Evolutionary conservation across 2,888 invertebrate species (phyloP), one percentile per base, ranked within the genome.

Genomic region (Cordilura impudica): DNA sequence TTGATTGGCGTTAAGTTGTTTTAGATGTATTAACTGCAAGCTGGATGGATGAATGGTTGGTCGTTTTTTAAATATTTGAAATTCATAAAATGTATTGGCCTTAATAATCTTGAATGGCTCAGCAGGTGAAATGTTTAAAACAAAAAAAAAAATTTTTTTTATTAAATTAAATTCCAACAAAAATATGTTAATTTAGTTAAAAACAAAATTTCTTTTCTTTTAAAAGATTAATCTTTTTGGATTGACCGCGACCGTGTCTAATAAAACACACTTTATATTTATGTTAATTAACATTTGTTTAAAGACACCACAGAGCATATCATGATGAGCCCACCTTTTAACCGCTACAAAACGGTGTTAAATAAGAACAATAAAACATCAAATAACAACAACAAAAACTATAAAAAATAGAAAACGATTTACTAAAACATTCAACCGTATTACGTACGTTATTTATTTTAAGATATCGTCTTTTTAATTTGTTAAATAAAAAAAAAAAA

Each of bases 121-220:
- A 74, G 80, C 83, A 82, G 83, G 79, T 81, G 81, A 77, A 76
- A 81, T 81, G 60, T 73, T 58, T 69, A 21, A 19, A 21, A 35
- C 10, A 35, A 35, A 35, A 35, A 19, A 21, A 47, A 47, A 19
- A 10, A 18, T 19, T 47, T 47, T 19, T 12, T 4, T 2, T 35
- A 31, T 56, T 43, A 35, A 47, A 21, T 58, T 56, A 63, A 60
- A 66, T 58, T 66, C 58, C n/a, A 7, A 51, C 39, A 35, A 58
- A 19, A 39, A 21, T 19, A 39, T 39, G 23, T 29, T 56, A 12
- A 10, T 18, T 43, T 26, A 26, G 23, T 43, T 49, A 51, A 35
- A 18, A 16, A 4, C 26, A 26, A 4, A 26, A 26, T 26, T 12
- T 35, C 12, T 31, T 56, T 63, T 21, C 19, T 18, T 56, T 35